Evolutionary conservation across 2,888 invertebrate genomes (phyloP).

Genomic region (Helicoverpa assulta): DNA sequence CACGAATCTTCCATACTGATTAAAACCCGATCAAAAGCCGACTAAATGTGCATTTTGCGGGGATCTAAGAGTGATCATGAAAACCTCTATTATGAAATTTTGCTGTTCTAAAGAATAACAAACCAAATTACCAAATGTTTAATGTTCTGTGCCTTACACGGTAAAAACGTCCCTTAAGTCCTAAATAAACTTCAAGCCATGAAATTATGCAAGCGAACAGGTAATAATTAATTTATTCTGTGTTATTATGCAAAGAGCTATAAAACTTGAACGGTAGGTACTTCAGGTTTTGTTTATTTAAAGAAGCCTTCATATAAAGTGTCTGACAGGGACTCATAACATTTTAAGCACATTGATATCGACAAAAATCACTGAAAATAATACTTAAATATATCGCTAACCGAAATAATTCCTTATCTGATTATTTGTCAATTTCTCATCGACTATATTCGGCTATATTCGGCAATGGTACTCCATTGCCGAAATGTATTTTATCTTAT

Average conservation of each 20-base stretch:
- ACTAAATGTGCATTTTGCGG: too few relatives aligned
- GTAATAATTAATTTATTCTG: constrained; percentile 79
- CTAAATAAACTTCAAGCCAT: constrained; percentile 71
- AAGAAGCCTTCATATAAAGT: constrained; percentile 59
- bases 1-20: too few relatives aligned
- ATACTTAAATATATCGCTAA: too few relatives aligned
- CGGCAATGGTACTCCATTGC: too few relatives aligned
- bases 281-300: constrained; percentile 68
- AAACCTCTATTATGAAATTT: constrained; percentile 9
- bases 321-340: constrained; percentile 13
- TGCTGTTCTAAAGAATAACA: constrained; percentile 16
- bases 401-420: too few relatives aligned
- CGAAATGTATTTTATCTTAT: too few relatives aligned
- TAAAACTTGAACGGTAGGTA: constrained; percentile 62
- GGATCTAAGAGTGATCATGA: neutral
- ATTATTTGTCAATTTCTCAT: too few relatives aligned
- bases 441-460: too few relatives aligned
- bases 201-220: constrained; percentile 74
- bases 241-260: constrained; percentile 71
- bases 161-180: constrained; percentile 64
- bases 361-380: neutral
- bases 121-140: constrained; percentile 47
- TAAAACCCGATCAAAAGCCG: too few relatives aligned
- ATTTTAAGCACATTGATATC: neutral
- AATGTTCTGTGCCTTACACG: constrained; percentile 41